phyloP scores from a whole-genome alignment of 2,113 vertebrate species.

The Pavo muticus region DNA sequence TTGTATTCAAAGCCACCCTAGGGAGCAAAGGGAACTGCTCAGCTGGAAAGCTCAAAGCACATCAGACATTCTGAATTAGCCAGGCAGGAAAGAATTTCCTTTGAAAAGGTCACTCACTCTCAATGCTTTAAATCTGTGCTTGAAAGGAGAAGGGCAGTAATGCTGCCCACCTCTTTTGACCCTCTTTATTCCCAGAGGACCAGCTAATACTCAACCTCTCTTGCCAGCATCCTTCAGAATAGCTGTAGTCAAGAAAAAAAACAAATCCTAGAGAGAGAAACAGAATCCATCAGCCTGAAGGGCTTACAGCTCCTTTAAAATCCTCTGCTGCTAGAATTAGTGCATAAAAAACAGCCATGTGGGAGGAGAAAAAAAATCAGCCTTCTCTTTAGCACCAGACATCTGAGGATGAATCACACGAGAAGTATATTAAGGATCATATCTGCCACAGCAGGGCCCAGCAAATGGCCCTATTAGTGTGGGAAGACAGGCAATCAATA shows the following conservation, averaged over 20 bases:
- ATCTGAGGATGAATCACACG: conserved; percentile 48
- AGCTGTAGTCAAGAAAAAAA: not conserved
- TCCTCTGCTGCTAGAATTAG: conserved; percentile 30
- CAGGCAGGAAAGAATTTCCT: not conserved
- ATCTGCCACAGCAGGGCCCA: conserved; percentile 37
- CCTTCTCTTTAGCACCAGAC: conserved; percentile 25
- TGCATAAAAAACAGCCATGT: conserved; percentile 13
- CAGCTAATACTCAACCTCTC: not conserved
- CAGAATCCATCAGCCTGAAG: not conserved
- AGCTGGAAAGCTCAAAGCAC: not conserved
- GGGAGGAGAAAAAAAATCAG: not conserved
- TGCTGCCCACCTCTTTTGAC: not conserved
- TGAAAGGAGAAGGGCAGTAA: conserved; percentile 4
- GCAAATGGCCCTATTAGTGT: conserved; percentile 10
- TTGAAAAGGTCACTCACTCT: not conserved
- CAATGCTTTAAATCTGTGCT: not conserved
- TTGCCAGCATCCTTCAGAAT: not conserved
- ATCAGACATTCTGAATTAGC: not conserved
- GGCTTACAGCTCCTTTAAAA: not conserved
- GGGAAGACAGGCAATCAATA: conserved; percentile 5
- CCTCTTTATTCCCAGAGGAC: not conserved
- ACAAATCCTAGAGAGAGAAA: not conserved
- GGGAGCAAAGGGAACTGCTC: not conserved
- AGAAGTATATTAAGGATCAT: conserved; percentile 29
- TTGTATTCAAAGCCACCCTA: conserved; percentile 87